Evolutionary conservation across 1,140 invertebrate genomes (phyloP).

Genomic region (Drosophila orosa): DNA sequence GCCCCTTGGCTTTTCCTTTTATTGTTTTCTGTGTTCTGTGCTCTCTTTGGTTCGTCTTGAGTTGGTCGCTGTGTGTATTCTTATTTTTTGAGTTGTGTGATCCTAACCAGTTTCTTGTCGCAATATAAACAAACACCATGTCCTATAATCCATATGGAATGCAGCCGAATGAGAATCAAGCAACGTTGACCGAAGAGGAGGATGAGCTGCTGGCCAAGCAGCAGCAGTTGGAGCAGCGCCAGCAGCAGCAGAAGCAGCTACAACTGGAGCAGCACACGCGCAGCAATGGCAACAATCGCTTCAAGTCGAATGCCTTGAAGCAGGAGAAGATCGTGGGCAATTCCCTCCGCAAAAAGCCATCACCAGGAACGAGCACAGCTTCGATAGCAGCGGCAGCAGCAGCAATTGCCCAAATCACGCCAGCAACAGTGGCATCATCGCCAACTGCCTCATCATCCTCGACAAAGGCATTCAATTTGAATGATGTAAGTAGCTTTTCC

Average conservation of each 20-base stretch:
- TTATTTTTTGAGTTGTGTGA: constrained; percentile 19
- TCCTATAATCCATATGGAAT: constrained; percentile 54
- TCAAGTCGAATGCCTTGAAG: constrained; percentile 50
- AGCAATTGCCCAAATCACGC: constrained; percentile 6
- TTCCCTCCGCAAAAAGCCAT: not conserved
- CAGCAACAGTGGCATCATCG: constrained; percentile 18
- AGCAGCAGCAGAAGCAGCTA: constrained; percentile 8
- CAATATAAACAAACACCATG: constrained; percentile 13
- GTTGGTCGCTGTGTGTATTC: constrained; percentile 5
- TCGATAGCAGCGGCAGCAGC: constrained; percentile 11
- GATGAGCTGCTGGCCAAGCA: constrained; percentile 15
- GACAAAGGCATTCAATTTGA: constrained; percentile 72
- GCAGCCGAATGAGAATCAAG: constrained; percentile 54
- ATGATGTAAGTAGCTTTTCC: constrained; percentile 79
- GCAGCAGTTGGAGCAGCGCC: constrained; percentile 16
- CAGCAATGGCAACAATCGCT: constrained; percentile 38
- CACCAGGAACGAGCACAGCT: constrained; percentile 12
- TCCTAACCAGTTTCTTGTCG: constrained; percentile 62
- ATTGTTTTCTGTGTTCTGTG: not conserved
- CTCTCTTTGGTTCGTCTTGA: constrained; percentile 5
- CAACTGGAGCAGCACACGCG: constrained; percentile 30
- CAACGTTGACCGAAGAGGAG: constrained; percentile 9
- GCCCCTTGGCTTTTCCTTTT: not conserved
- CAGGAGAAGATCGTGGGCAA: constrained; percentile 19
- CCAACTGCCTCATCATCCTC: constrained; percentile 2